Base-by-base conservation (phyloP, 2,797 vertebrate species). In the Valencia hispanica region DNA sequence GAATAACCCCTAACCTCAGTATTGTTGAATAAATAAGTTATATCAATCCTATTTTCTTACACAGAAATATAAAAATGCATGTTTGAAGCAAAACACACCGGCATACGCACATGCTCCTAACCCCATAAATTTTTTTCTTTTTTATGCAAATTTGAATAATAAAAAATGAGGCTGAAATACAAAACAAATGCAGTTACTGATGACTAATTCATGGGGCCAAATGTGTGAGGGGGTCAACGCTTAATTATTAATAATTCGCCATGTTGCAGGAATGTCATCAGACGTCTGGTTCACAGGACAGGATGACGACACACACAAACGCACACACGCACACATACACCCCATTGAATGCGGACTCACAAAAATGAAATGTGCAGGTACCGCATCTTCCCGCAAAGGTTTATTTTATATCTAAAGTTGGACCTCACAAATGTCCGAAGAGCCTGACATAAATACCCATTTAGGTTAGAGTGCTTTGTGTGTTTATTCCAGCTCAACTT, bases 221-320 rank as follows among this genome's bases (percentile, higher is more conserved):
- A 94, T 93, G 90, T 89, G 93, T 86, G 82, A 69, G 81, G 91
- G 86, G 92, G 89, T 91, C 91, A 92, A 43, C 55, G 20, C 80
- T 93, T 72, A 92, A 94, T 92, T 83, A 93, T 94, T 93, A 36
- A 93, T 92, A 41, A 68, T 55, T 74, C 85, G 72, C 86, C 87
- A 87, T 88, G 88, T 92, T 93, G 86, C 84, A 92, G 91, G 92
- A 94, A 94, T 94, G 91, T 90, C 82, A 86, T 84, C 79, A 81
- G 79, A 84, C 7, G 50, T 88, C 75, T 79, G 75, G 47, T 79
- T n/a, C 43, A 78, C 50, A 70, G 48, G 48, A 55, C 41, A 36
- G 57, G 85, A 91, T 87, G 84, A 88, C 85, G 76, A 89, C 82
- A 90, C 87, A 77, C 66, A 61, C 72, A 65, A 70, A 36, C 39